Evolutionary conservation across 2,113 vertebrate species (phyloP), one percentile per base, ranked within the genome.

Genomic region (Nerophis lumbriciformis): DNA sequence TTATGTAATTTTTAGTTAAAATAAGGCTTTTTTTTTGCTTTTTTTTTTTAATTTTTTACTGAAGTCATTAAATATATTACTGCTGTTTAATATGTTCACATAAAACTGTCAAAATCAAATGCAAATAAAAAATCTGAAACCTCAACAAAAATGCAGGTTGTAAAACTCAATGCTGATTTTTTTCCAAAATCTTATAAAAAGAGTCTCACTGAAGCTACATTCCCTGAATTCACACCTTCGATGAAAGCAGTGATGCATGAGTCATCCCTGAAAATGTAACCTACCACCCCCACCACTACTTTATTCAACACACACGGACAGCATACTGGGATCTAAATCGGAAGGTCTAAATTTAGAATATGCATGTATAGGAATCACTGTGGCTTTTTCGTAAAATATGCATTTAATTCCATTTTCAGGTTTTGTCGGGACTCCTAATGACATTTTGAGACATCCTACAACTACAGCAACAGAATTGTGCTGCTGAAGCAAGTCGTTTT

Each of bases 191-290:
- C 38, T 60, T 56, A 49, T 60, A 16, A 54, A 63, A 60, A n/a
- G 61, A 55, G 36, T 63, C 54, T 53, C 63, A 63, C 56, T 53
- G 45, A 61, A 72, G 61, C 63, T 36, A 39, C 66, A 70, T 47
- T 48, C 58, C 53, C 61, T 54, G 11, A 0, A 66, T 51, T 65
- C 65, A 14, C 66, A 71, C 79, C 75, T 83, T 63, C 68, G 76
- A 83, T 84, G 72, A 81, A 70, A 72, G 69, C 50, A 61, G 51
- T 39, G 37, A 47, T 62, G 57, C 66, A 78, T 68, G 71, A 83
- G 79, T 77, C 77, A 79, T 75, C 56, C 69, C 44, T 57, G 56
- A 36, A 48, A 48, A 15, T 28, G 62, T 53, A 11, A 60, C 68
- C 65, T 5, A 6, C 50, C 21, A 15, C 53, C 35, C 72, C 59